Base-by-base conservation (phyloP, 2,113 vertebrate genomes). In the Hemiprocne comata region DNA sequence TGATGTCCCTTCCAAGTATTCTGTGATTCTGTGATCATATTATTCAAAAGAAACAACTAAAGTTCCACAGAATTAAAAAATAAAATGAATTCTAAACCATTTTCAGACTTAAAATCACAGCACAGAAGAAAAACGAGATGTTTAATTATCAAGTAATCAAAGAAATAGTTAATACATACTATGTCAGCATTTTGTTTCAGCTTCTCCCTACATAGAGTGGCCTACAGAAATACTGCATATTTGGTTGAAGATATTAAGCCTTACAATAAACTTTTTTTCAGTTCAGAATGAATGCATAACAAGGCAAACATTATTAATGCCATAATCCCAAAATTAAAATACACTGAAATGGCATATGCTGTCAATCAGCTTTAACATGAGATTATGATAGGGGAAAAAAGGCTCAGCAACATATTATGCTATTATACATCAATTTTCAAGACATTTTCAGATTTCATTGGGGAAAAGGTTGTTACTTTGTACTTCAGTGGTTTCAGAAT, bases 361-460 rank as follows among this genome's bases (percentile, higher is more conserved):
- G 93, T 78, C 94, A 94, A 69, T 97, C 87, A 95, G 50, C 31
- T 94, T 82, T 76, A 89, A 97, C 95, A 94, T 73, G 55, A 95
- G 86, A 92, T 69, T 57, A 95, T 42, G 53, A 94, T 76, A 84
- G 36, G 93, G 96, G 93, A 86, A 89, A 95, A 78, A 33, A 80
- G n/a, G 34, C 42, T 83, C 29, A 92, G n/a, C 58, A 89, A 80
- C 50, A 44, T 70, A 80, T 91, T 93, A 80, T 44, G 46, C n/a
- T 91, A 78, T 60, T 85, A 92, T 34, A 88, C 20, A 67, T 67
- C n/a, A 95, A 89, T 91, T 93, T 86, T 54, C 72, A 92, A 83
- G 51, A 76, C 14, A 72, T 69, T 88, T 92, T 70, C 58, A 16
- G 79, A 83, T 94, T 83, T 86, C 60, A 42, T 78, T 75, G 65